Conservation (phyloP, 1,140 invertebrate genomes). For the Drosophila rhopaloa region DNA sequence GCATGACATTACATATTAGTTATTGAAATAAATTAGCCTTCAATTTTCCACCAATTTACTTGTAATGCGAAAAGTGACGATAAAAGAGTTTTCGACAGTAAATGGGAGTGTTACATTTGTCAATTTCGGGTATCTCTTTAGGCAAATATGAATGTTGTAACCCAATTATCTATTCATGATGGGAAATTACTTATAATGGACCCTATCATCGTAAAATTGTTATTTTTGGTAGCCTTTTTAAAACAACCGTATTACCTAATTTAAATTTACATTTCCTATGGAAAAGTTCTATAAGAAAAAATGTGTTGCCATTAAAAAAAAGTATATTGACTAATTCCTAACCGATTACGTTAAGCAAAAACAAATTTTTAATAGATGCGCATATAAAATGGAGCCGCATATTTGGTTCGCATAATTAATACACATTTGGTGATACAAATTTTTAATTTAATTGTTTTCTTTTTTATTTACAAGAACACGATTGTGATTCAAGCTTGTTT, state of each 20-base stretch:
- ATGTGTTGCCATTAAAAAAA: not conserved
- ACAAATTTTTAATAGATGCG: conserved; percentile 19
- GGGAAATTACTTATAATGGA: not conserved
- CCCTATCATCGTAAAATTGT: not conserved
- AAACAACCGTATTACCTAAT: not conserved
- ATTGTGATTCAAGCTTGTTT: not conserved
- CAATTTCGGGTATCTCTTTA: conserved; percentile 11
- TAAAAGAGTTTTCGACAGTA: conserved; percentile 39
- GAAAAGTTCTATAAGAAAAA: not conserved
- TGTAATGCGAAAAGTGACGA: conserved; percentile 42
- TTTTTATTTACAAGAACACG: not conserved
- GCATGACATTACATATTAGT: conserved; percentile 79
- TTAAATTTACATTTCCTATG: not conserved
- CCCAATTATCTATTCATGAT: not conserved
- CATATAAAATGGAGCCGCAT: conserved; percentile 13
- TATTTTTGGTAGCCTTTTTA: not conserved
- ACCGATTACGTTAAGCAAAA: not conserved
- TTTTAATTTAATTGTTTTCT: conserved; percentile 1
- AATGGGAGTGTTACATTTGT: conserved; percentile 11
- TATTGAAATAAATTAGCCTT: conserved; percentile 42
- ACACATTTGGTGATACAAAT: conserved; percentile 19
- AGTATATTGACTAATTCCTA: not conserved
- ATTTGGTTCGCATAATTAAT: conserved; percentile 23
- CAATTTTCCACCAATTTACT: conserved; percentile 22
- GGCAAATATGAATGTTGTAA: not conserved